phyloP scores from a whole-genome alignment of 2,113 vertebrate species.

The Notiomystis cincta region DNA sequence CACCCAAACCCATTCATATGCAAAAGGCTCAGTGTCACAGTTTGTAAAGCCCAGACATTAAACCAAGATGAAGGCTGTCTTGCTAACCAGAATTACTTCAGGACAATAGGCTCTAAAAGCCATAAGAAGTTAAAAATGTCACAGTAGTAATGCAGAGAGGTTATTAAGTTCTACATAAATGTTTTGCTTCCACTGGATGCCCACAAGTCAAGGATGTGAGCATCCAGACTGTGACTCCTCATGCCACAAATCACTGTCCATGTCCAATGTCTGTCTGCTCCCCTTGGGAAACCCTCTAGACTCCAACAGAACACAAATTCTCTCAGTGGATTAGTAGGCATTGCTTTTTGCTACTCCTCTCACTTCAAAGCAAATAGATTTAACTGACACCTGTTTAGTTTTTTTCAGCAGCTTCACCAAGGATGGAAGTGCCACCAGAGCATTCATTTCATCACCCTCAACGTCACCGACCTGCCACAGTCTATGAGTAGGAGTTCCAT shows the following conservation, averaged over 20 bases:
- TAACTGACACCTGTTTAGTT: not conserved
- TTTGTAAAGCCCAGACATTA: not conserved
- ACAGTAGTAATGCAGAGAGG: not conserved
- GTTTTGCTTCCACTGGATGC: not conserved
- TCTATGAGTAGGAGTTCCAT: not conserved
- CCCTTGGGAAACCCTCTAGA: not conserved
- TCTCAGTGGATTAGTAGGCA: not conserved
- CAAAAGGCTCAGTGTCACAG: not conserved
- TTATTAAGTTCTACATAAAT: not conserved
- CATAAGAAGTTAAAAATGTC: not conserved
- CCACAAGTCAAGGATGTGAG: not conserved
- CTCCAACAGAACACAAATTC: not conserved
- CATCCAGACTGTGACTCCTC: not conserved
- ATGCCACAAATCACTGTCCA: not conserved
- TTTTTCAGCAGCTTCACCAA: not conserved
- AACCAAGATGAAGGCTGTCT: not conserved
- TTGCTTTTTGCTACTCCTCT: not conserved
- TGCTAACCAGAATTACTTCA: not conserved
- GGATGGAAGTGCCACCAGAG: not conserved
- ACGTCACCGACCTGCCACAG: accelerated
- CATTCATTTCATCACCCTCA: not conserved
- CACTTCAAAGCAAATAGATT: not conserved
- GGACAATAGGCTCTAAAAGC: not conserved
- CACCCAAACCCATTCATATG: not conserved
- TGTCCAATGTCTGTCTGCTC: not conserved